Evolutionary conservation across 1,140 invertebrate species (phyloP).

Genomic region (Metopolophium dirhodum): DNA sequence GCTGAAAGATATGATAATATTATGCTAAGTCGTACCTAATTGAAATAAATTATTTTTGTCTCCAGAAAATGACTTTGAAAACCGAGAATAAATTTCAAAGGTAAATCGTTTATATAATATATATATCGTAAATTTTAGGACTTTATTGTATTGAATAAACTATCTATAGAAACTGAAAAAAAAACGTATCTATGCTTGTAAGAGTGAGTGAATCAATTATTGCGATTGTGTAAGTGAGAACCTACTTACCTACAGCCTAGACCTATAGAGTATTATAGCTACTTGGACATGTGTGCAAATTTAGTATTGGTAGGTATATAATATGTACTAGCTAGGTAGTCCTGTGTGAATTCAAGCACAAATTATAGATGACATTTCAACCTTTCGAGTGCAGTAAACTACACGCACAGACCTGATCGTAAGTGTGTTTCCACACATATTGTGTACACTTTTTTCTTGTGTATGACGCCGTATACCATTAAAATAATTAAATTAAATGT

Average conservation of each 20-base stretch:
- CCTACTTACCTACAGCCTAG: too few species aligned
- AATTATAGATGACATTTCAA: not conserved
- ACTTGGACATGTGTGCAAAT: not conserved
- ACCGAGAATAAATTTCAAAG: too few species aligned
- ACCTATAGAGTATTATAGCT: not conserved
- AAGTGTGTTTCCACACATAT: not conserved
- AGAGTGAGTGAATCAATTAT: not conserved
- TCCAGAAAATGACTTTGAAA: too few species aligned
- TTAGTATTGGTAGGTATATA: not conserved
- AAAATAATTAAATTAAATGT: conserved; percentile 5
- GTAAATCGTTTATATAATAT: too few species aligned
- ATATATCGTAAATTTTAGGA: too few species aligned
- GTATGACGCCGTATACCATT: not conserved
- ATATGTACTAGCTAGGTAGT: not conserved
- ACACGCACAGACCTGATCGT: not conserved
- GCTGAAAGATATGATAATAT: too few species aligned
- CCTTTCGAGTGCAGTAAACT: not conserved
- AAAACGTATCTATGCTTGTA: not conserved
- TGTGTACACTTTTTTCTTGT: not conserved
- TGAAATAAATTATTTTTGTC: too few species aligned
- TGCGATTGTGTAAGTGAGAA: not conserved
- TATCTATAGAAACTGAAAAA: not conserved
- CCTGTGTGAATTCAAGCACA: not conserved
- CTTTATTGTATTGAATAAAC: too few species aligned
- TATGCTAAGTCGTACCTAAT: too few species aligned